Evolutionary conservation across 2,888 invertebrate species (phyloP), one percentile per base, ranked within the genome.

Genomic region (Noctua janthina): DNA sequence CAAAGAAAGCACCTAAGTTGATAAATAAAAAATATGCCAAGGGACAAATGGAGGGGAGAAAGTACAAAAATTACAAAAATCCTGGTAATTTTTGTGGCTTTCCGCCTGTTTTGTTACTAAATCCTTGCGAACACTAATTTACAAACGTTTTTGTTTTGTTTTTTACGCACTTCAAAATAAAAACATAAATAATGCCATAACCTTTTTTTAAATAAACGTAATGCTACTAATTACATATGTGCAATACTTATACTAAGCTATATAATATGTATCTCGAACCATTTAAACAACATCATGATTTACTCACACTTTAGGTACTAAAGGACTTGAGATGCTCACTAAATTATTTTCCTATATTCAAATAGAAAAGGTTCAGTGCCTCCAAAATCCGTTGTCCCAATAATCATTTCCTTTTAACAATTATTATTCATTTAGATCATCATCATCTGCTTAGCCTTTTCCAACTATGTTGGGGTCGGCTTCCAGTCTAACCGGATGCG

Each of bases 21-120:
- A 92, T 93, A 92, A 93, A 94, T 93, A 93, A 93, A 94, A 93
- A 93, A 92, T 93, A 92, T 91, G 90, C 90, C 93, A 91, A 92
- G 93, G 93, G 93, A 94, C 92, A 92, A 93, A 93, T 93, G 90
- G 88, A 90, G 84, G 88, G 89, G 83, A 85, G 86, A 84, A 78
- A 84, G 79, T 86, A 90, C 88, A 88, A 87, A 91, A 91, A 92
- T 90, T 87, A 88, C 87, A 87, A 90, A 91, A 91, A 81, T 90
- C 92, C 90, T 77, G 85, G 90, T 83, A 87, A 90, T 91, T 92
- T 91, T 89, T 90, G 91, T 85, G 88, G 88, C 90, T 92, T 87
- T 68, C 84, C 82, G 88, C 85, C 81, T 85, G 84, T 87, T 82
- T 84, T 76, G 66, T 13, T 69, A 77, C 54, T 69, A 76, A 71